These are phyloP conservation scores for Nymphalis c-album DNA, from an alignment of 2,888 invertebrate species.

Conservation along the genomic window DNA sequence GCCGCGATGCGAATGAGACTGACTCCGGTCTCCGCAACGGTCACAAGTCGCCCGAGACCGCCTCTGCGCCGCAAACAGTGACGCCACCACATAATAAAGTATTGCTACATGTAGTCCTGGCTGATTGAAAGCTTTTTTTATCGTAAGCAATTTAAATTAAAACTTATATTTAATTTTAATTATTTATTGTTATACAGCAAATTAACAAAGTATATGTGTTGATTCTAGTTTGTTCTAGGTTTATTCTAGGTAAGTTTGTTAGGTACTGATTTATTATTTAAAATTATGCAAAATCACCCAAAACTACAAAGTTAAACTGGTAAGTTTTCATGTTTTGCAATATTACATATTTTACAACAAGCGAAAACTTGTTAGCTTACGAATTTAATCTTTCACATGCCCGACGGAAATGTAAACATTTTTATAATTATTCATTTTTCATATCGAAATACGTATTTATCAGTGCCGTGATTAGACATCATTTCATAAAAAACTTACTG, in stretches of 20 bases:
- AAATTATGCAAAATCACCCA: neutral
- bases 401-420: neutral
- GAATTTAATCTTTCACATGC: neutral
- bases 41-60: slow-evolving; percentile 17
- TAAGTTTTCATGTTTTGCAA: neutral
- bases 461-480: too few relatives aligned
- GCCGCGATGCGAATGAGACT: slow-evolving; percentile 44
- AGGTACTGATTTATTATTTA: neutral
- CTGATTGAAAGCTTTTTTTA: neutral
- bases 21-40: slow-evolving; percentile 6
- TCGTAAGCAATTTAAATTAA: neutral
- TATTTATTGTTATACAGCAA: too few relatives aligned
- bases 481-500: too few relatives aligned
- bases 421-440: neutral
- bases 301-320: neutral
- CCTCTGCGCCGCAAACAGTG: slow-evolving; percentile 23
- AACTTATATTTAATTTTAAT: too few relatives aligned
- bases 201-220: too few relatives aligned
- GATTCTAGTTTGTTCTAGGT: too few relatives aligned
- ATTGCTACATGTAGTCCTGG: neutral
- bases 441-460: too few relatives aligned
- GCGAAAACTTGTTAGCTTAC: neutral
- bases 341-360: neutral
- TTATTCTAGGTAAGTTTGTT: too few relatives aligned
- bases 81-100: slow-evolving; percentile 22